Conservation (phyloP, 2,888 invertebrate species). For the Chrysolina oricalcia region DNA sequence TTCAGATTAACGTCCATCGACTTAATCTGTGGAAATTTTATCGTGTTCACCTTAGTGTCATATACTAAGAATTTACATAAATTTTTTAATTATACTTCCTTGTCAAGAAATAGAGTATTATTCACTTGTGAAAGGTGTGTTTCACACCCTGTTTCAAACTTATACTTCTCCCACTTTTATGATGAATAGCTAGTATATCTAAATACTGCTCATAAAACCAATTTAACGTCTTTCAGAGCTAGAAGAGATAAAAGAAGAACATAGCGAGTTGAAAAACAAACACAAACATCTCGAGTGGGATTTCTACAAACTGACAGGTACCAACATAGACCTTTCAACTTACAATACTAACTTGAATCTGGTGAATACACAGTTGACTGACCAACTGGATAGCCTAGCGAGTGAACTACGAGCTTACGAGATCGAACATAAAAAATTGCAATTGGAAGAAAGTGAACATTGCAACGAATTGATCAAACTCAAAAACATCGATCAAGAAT, state of each 20-base stretch:
- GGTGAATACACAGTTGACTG: conserved; percentile 32
- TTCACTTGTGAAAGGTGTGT: too few species aligned
- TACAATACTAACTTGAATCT: conserved; percentile 32
- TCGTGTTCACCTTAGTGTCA: too few species aligned
- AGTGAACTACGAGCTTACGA: conserved; percentile 60
- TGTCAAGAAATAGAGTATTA: too few species aligned
- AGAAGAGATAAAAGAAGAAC: conserved; percentile 35
- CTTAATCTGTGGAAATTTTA: too few species aligned
- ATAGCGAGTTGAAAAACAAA: conserved; percentile 27
- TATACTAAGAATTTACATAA: too few species aligned
- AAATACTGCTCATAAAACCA: neutral
- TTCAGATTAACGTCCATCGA: too few species aligned
- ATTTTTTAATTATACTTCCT: too few species aligned
- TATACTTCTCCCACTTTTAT: too few species aligned
- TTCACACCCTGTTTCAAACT: too few species aligned
- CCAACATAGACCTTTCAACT: conserved; percentile 26
- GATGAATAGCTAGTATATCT: neutral
- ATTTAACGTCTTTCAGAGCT: conserved; percentile 30
- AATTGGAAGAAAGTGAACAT: neutral
- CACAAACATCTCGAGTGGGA: conserved; percentile 26
- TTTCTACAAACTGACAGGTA: conserved; percentile 27
- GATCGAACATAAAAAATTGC: conserved; percentile 55
- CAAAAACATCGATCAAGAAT: conserved; percentile 50
- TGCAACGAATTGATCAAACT: conserved; percentile 25
- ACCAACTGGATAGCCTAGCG: conserved; percentile 27